Base-by-base conservation (phyloP, 1,140 invertebrate genomes). In the Himalopsyche phryganea region DNA sequence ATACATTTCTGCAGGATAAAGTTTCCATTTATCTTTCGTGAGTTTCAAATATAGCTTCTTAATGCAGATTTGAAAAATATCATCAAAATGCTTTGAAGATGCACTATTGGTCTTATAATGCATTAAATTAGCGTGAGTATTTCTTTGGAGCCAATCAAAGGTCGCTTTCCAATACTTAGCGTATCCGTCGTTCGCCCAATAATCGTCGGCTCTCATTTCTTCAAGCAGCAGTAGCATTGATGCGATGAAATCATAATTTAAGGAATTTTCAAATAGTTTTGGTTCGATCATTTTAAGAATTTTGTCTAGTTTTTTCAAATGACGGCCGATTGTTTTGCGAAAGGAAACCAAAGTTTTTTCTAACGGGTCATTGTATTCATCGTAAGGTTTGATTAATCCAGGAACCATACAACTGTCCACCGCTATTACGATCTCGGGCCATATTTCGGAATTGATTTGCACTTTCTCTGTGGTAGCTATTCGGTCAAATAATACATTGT, bases 11-110 rank as follows among this genome's bases (percentile, higher is more conserved):
- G 32, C 53, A 3, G 61, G 61, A 5, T 60, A 44, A 14, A 46
- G 45, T 23, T 64, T 64, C 61, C 61, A 64, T 15, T 40, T 42
- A 4, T 64, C 61, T 40, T 57, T 64, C 7, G 61, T 60, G 9
- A 64, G 48, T 57, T 64, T 64, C n/a, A 23, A 42, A 33, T 64
- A 58, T 28, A 64, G 23, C n/a, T 58, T 60, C 23, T 55, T 33
- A 57, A 60, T 60, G 17, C 57, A 60, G 6, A 38, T 32, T 7
- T 46, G 18, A 35, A 64, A 64, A 38, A 57, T 57, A 1, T 42
- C 44, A 58, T 58, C 41, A 17, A 15, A 50, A 14, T 58, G 50
- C 6, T 51, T 7, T 15, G 13, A n/a, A 48, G 19, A 28, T 35
- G 28, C 15, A 41, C 1, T 10, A 51, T 35, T 11, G 15, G 4